These are phyloP conservation scores for Lampris megalopsis DNA, from an alignment of 2,113 vertebrate species.

Conservation along the genomic window DNA sequence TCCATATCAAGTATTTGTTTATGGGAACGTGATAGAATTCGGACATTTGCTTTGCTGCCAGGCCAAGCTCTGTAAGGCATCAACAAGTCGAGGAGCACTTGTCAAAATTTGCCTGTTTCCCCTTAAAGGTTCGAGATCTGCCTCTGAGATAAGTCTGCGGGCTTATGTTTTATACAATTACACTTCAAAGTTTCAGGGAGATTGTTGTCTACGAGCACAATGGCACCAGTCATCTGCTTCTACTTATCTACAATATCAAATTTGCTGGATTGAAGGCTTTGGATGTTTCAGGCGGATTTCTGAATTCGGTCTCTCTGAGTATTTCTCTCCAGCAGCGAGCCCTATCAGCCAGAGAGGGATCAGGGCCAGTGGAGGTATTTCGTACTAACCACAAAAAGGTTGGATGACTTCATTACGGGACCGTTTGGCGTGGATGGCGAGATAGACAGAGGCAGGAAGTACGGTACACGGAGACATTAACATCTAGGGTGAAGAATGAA, in stretches of 20 bases:
- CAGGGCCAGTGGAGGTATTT: slow-evolving; percentile 51
- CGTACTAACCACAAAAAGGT: slow-evolving; percentile 62
- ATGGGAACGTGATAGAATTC: background rate
- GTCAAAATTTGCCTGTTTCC: slow-evolving; percentile 29
- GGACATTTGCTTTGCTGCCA: background rate
- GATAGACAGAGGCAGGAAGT: slow-evolving; percentile 44
- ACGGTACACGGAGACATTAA: slow-evolving; percentile 10
- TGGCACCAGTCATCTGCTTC: slow-evolving; percentile 52
- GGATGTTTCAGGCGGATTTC: slow-evolving; percentile 53
- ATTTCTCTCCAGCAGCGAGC: slow-evolving; percentile 43
- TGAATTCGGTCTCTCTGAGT: slow-evolving; percentile 34
- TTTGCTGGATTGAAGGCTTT: slow-evolving; percentile 49
- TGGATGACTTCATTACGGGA: slow-evolving; percentile 45
- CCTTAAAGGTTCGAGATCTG: slow-evolving; percentile 21
- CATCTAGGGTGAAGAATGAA: slow-evolving; percentile 33
- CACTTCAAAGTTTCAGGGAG: slow-evolving; percentile 14
- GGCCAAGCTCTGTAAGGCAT: slow-evolving; percentile 12
- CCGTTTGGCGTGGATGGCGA: slow-evolving; percentile 44
- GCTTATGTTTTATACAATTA: background rate
- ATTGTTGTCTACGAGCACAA: slow-evolving; percentile 33
- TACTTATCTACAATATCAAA: slow-evolving; percentile 51
- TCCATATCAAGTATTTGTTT: too few species aligned
- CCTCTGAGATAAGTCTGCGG: slow-evolving; percentile 13
- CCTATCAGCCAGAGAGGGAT: slow-evolving; percentile 56
- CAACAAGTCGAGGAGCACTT: slow-evolving; percentile 27